phyloP scores from a whole-genome alignment of 2,888 invertebrate species.

The Noctua janthina region DNA sequence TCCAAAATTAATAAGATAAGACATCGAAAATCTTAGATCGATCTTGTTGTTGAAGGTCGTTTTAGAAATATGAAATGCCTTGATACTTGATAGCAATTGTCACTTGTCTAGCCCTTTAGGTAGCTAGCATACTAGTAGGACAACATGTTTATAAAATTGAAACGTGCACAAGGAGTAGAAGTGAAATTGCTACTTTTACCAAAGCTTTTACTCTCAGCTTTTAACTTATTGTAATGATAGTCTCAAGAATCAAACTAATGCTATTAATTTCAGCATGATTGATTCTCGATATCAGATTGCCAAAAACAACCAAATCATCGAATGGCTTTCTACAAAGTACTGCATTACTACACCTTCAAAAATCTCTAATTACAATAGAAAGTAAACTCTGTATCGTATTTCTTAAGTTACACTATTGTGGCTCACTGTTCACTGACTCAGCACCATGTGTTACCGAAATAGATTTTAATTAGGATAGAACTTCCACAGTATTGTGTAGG shows the following conservation, averaged over 20 bases:
- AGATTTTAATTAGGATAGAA: slow-evolving; percentile 57
- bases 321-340: slow-evolving; percentile 43
- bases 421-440: slow-evolving; percentile 46
- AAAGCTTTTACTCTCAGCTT: too few relatives aligned
- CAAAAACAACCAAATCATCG: slow-evolving; percentile 15
- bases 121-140: neutral
- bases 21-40: neutral
- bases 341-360: slow-evolving; percentile 41
- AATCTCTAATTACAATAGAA: slow-evolving; percentile 59
- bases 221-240: neutral
- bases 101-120: neutral
- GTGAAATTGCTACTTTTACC: neutral
- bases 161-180: neutral
- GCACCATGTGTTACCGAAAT: slow-evolving; percentile 63
- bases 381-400: slow-evolving; percentile 54
- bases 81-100: neutral
- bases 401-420: slow-evolving; percentile 44
- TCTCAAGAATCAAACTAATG: neutral
- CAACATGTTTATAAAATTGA: neutral
- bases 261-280: neutral
- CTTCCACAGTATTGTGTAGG: slow-evolving; percentile 56
- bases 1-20: neutral
- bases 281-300: slow-evolving; percentile 23
- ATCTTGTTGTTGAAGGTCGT: neutral
- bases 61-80: neutral